A percentile compares a stretch with the other conserved stretches of the same genome.
These are phyloP conservation scores for Thunnus thynnus DNA, from an alignment of 2,113 vertebrate genomes.

Conservation along the genomic window DNA sequence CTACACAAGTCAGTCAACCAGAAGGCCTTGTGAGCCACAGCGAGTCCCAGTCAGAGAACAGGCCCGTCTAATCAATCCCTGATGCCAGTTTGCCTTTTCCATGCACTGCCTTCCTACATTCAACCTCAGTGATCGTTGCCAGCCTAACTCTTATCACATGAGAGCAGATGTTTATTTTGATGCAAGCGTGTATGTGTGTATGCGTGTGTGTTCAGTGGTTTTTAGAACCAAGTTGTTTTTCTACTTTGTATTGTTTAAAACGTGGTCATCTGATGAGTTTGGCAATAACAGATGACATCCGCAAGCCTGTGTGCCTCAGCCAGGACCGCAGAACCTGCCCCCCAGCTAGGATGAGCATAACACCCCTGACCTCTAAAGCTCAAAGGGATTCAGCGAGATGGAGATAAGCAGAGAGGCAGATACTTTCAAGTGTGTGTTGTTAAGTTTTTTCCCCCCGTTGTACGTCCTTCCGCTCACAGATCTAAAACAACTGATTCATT, in stretches of 20 bases:
- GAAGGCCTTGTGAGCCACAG: slow-evolving; percentile 40
- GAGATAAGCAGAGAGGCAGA: slow-evolving; percentile 4
- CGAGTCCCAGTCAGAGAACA: slow-evolving; percentile 58
- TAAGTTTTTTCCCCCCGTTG: neutral
- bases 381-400: neutral
- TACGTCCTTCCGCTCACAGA: slow-evolving; percentile 44
- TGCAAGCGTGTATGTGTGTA: slow-evolving; percentile 11
- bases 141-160: slow-evolving; percentile 71
- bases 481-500: slow-evolving; percentile 1
- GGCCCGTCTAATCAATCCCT: slow-evolving; percentile 64
- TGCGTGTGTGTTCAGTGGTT: slow-evolving; percentile 25
- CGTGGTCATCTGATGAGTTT: slow-evolving; percentile 54
- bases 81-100: slow-evolving; percentile 74
- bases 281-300: slow-evolving; percentile 59
- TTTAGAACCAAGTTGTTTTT: slow-evolving; percentile 51
- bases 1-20: slow-evolving; percentile 34
- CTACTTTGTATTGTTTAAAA: slow-evolving; percentile 57
- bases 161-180: slow-evolving; percentile 61
- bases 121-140: slow-evolving; percentile 72
- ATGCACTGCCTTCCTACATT: slow-evolving; percentile 77
- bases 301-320: slow-evolving; percentile 70
- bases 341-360: slow-evolving; percentile 30
- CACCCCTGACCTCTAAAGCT: slow-evolving; percentile 11
- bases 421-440: slow-evolving; percentile 15
- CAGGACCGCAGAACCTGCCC: slow-evolving; percentile 51